These are phyloP conservation scores for Eurois occulta DNA, from an alignment of 2,888 invertebrate genomes.

Conservation along the genomic window DNA sequence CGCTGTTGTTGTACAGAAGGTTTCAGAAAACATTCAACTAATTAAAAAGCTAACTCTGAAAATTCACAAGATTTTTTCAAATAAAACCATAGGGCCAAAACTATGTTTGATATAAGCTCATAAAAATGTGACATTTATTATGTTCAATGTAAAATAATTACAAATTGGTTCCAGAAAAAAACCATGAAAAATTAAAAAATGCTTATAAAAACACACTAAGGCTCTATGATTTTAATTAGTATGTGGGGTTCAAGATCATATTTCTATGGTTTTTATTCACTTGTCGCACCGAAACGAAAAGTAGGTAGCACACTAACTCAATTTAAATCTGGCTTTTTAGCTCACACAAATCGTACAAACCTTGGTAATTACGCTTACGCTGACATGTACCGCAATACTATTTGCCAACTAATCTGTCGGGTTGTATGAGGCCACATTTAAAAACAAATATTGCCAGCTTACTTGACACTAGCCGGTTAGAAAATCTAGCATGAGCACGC, in stretches of 20 bases:
- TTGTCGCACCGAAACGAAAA: background rate
- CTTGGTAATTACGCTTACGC: slow-evolving; percentile 54
- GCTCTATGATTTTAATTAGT: background rate
- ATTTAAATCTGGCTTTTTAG: slow-evolving; percentile 14
- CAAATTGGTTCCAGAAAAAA: background rate
- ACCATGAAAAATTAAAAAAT: background rate
- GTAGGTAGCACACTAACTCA: background rate
- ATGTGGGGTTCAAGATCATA: too few species aligned
- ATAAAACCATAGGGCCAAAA: background rate
- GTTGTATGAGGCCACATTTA: slow-evolving; percentile 33
- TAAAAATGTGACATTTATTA: background rate
- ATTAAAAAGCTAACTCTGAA: background rate
- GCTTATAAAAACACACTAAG: background rate
- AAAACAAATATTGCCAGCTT: slow-evolving; percentile 37
- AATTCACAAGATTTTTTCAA: background rate
- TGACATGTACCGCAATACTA: slow-evolving; percentile 49
- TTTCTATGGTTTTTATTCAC: background rate
- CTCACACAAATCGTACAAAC: slow-evolving; percentile 28
- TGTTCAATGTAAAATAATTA: background rate
- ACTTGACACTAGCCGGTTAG: slow-evolving; percentile 26
- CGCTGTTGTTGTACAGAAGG: background rate
- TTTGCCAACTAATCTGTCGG: slow-evolving; percentile 46
- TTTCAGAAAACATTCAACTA: background rate
- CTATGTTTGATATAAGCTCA: background rate
- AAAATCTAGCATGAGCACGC: slow-evolving; percentile 43